phyloP scores from a whole-genome alignment of 2,888 invertebrate species.

The Neoscelio sp. region DNA sequence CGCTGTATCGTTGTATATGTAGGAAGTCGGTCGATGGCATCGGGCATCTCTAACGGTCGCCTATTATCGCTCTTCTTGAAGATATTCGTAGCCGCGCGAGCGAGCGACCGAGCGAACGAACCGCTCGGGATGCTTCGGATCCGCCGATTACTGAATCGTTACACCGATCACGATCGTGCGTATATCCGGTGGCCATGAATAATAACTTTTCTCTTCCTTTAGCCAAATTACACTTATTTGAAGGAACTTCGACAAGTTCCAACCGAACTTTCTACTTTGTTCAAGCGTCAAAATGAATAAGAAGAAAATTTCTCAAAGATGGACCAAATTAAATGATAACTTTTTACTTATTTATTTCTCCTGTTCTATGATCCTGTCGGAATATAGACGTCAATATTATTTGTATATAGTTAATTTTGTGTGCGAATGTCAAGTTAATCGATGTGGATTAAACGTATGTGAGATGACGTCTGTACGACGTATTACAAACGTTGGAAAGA shows the following conservation, averaged over 20 bases:
- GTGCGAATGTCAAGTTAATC: too few relatives aligned
- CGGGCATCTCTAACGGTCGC: constrained; percentile 66
- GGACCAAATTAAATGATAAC: too few relatives aligned
- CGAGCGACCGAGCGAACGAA: constrained; percentile 2
- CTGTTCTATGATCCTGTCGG: too few relatives aligned
- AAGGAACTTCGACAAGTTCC: neutral
- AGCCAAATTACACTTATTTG: constrained; percentile 22
- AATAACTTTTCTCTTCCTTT: constrained; percentile 42
- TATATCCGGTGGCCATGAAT: constrained; percentile 60
- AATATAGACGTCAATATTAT: too few relatives aligned
- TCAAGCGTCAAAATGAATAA: constrained; percentile 4
- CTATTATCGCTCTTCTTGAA: constrained; percentile 61
- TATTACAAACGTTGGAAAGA: too few relatives aligned
- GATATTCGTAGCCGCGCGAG: constrained; percentile 42
- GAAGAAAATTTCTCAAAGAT: too few relatives aligned
- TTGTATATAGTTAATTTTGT: too few relatives aligned
- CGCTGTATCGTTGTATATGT: constrained; percentile 44
- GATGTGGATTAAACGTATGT: too few relatives aligned
- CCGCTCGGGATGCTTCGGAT: constrained; percentile 49
- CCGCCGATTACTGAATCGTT: constrained; percentile 58
- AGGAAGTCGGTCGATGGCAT: constrained; percentile 66
- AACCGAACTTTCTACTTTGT: constrained; percentile 1
- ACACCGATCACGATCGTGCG: constrained; percentile 63
- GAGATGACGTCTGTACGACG: too few relatives aligned
- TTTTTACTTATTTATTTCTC: too few relatives aligned